Evolutionary conservation across 2,113 vertebrate species (phyloP).

Genomic region (Hepsetus odoe): DNA sequence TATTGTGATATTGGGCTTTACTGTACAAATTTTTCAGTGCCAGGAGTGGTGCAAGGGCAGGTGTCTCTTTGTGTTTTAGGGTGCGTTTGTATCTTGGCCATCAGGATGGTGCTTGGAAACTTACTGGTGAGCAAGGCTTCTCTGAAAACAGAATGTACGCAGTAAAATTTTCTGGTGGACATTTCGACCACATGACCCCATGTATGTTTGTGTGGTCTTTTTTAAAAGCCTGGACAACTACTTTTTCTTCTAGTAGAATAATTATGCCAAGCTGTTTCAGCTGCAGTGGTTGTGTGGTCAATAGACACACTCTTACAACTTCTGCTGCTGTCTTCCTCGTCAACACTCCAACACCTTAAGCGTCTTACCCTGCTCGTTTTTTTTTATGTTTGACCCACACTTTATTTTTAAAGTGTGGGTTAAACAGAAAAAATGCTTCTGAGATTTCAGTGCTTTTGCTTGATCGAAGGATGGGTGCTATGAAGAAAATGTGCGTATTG

Average conservation of each 20-base stretch:
- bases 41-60: too few species aligned
- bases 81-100: too few species aligned
- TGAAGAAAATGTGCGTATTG: too few species aligned
- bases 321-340: not conserved
- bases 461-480: too few species aligned
- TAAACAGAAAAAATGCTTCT: too few species aligned
- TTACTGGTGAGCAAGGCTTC: not conserved
- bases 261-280: not conserved
- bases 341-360: too few species aligned
- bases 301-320: slow-evolving; percentile 36
- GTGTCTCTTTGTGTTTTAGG: too few species aligned
- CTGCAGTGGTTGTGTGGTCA: slow-evolving; percentile 57
- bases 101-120: not conserved
- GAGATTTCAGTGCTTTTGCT: too few species aligned
- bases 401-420: too few species aligned
- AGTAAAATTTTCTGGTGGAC: not conserved
- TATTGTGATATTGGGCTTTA: not conserved
- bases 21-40: not conserved
- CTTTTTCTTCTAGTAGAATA: not conserved
- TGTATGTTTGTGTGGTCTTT: not conserved
- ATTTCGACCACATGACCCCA: not conserved
- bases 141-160: not conserved
- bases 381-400: too few species aligned
- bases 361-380: too few species aligned
- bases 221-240: not conserved